These are phyloP conservation scores for Scortum barcoo DNA, from an alignment of 2,113 vertebrate genomes.

Conservation along the genomic window DNA sequence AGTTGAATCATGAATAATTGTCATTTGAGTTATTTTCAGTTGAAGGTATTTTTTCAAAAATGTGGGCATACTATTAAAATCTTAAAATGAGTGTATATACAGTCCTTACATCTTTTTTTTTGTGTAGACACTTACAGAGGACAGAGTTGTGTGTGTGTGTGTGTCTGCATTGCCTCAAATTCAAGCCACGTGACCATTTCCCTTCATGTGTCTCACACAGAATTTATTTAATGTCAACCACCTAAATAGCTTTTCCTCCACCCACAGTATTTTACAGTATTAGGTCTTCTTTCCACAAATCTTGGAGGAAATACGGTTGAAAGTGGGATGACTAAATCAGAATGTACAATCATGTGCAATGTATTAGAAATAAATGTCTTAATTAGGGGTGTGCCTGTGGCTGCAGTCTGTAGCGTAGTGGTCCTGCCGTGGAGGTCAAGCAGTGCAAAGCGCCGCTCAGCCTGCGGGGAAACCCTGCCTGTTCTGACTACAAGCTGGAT, in stretches of 20 bases:
- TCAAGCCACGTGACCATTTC: not conserved
- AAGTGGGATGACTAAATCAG: not conserved
- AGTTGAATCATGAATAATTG: not conserved
- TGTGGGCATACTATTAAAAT: not conserved
- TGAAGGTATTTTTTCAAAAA: not conserved
- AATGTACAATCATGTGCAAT: not conserved
- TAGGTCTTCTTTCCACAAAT: not conserved
- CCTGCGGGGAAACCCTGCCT: conserved; percentile 1
- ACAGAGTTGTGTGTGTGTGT: not conserved
- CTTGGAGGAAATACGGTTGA: not conserved
- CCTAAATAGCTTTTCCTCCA: not conserved
- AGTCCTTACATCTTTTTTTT: not conserved
- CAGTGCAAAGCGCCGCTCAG: not conserved
- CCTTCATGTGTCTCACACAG: not conserved
- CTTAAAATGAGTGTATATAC: not conserved
- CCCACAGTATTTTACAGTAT: not conserved
- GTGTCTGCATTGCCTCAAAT: not conserved
- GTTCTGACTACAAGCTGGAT: conserved; percentile 4
- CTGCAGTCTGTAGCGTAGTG: not conserved
- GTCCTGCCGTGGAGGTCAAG: not conserved
- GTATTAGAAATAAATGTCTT: not conserved
- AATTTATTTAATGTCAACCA: not conserved
- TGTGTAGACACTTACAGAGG: not conserved
- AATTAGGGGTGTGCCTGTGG: not conserved
- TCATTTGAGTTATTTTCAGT: not conserved